These are phyloP conservation scores for Campoplex capitator DNA, from an alignment of 2,888 invertebrate species.

Conservation along the genomic window DNA sequence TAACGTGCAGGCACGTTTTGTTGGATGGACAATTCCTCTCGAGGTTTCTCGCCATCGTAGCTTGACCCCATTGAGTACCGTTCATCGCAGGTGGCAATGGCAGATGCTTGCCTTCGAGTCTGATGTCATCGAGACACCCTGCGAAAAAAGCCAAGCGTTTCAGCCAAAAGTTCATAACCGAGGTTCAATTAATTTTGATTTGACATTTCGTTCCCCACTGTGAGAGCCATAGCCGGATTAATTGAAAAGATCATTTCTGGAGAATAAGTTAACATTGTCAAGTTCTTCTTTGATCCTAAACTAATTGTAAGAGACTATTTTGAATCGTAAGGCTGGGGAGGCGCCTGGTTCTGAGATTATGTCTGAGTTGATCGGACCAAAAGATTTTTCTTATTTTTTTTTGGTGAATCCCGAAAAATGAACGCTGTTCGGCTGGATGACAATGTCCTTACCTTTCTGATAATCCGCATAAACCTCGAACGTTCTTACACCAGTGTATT, in stretches of 20 bases:
- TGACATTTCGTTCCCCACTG: no score
- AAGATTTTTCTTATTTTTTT: no score
- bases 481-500: conserved; percentile 96
- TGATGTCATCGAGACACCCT: conserved; percentile 93
- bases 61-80: conserved; percentile 98
- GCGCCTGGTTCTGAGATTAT: no score
- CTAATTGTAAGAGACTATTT: no score
- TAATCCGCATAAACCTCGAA: conserved; percentile 98
- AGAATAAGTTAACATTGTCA: no score
- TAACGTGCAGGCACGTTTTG: conserved; percentile 97
- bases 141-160: conserved; percentile 26
- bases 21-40: conserved; percentile 97
- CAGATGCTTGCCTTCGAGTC: conserved; percentile 97
- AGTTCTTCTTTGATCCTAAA: background rate
- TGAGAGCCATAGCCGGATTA: no score
- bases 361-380: no score
- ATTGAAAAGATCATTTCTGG: no score
- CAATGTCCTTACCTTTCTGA: conserved; percentile 90
- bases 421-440: background rate
- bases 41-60: conserved; percentile 96
- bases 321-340: no score
- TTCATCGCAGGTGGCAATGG: conserved; percentile 98
- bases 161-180: background rate
- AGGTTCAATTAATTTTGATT: no score
- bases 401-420: background rate